phyloP scores from a whole-genome alignment of 2,797 vertebrate genomes.

The Chromis chromis region DNA sequence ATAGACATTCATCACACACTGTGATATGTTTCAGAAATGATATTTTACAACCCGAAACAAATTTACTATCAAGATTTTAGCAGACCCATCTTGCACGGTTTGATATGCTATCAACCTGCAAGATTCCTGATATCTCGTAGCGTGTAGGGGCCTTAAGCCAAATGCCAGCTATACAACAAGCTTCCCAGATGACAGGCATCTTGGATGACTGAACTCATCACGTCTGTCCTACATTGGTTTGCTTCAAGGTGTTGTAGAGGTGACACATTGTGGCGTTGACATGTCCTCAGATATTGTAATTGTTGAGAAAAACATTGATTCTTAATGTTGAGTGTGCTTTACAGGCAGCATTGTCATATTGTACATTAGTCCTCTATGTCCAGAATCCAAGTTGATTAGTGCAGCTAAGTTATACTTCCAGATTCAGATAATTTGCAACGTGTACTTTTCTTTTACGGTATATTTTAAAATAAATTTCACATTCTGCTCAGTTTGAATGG shows the following conservation, averaged over 20 bases:
- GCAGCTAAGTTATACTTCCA: background rate
- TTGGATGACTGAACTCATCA: slow-evolving; percentile 18
- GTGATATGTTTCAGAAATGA: slow-evolving; percentile 2
- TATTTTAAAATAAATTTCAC: background rate
- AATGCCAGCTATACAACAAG: slow-evolving; percentile 7
- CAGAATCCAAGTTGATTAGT: background rate
- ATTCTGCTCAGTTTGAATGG: background rate
- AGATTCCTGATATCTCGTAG: slow-evolving; percentile 30
- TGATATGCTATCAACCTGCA: slow-evolving; percentile 35
- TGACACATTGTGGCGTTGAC: background rate
- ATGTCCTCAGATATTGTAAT: background rate
- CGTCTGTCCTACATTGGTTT: slow-evolving; percentile 12
- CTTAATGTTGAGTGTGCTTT: background rate
- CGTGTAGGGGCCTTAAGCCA: slow-evolving; percentile 16
- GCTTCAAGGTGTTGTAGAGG: background rate
- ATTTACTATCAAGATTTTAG: slow-evolving; percentile 32
- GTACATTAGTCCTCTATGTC: background rate
- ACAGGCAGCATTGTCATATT: background rate
- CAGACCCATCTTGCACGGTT: slow-evolving; percentile 34
- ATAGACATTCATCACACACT: slow-evolving; percentile 3
- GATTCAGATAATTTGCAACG: background rate
- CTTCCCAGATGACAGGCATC: slow-evolving; percentile 2
- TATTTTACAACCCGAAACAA: slow-evolving; percentile 20
- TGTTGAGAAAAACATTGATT: background rate
- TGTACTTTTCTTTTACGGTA: background rate